Evolutionary conservation across 2,113 vertebrate species (phyloP).

Genomic region (Vulpes vulpes): DNA sequence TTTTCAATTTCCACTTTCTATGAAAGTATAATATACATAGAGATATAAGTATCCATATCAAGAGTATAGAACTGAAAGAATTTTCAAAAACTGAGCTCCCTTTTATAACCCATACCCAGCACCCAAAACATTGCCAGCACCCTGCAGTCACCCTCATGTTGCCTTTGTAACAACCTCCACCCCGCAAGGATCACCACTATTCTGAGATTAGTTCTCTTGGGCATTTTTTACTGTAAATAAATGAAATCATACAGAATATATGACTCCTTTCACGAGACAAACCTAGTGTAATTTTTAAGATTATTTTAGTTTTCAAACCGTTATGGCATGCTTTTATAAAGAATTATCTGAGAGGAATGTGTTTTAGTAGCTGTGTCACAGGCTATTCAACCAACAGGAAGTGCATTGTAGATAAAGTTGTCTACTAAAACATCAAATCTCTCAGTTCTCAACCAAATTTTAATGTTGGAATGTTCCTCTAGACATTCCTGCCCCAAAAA

Average conservation of each 20-base stretch:
- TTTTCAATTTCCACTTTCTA: slow-evolving; percentile 44
- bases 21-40: slow-evolving; percentile 1
- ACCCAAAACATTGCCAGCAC: background rate
- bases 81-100: background rate
- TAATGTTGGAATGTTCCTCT: slow-evolving; percentile 59
- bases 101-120: background rate
- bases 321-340: slow-evolving; percentile 56
- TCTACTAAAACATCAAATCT: slow-evolving; percentile 61
- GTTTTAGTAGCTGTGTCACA: slow-evolving; percentile 69
- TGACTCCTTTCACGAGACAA: slow-evolving; percentile 14
- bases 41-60: background rate
- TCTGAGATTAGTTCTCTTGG: background rate
- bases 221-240: background rate
- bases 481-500: slow-evolving; percentile 71
- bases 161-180: background rate
- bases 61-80: background rate
- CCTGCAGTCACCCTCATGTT: fast-evolving
- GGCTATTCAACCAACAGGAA: slow-evolving; percentile 70
- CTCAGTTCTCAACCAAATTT: slow-evolving; percentile 52
- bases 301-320: slow-evolving; percentile 62
- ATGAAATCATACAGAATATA: background rate
- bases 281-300: slow-evolving; percentile 56
- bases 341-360: slow-evolving; percentile 64
- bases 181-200: fast-evolving
- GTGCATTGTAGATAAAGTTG: slow-evolving; percentile 71